phyloP scores from a whole-genome alignment of 2,797 vertebrate species.

The Enteromius argenteus region DNA sequence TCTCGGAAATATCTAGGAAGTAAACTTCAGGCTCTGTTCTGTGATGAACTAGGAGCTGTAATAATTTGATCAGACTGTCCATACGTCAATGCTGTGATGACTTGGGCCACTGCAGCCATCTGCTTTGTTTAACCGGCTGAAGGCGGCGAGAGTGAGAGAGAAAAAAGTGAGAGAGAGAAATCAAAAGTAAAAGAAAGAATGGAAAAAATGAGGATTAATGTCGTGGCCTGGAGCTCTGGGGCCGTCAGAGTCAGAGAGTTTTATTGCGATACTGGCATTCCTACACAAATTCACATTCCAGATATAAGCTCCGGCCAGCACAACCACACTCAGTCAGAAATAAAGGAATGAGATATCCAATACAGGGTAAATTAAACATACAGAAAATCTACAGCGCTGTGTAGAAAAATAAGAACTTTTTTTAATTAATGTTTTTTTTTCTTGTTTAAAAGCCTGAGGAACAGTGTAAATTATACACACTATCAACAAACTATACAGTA shows the following conservation, averaged over 20 bases:
- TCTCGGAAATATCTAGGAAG: constrained; percentile 1
- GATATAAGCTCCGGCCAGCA: constrained; percentile 2
- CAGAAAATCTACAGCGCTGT: not conserved
- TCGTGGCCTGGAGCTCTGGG: not conserved
- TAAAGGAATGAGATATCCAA: constrained; percentile 29
- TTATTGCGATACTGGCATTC: constrained; percentile 22
- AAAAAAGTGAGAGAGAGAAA: constrained; percentile 10
- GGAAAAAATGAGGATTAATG: constrained; percentile 44
- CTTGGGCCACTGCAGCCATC: constrained; percentile 66
- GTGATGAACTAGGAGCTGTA: constrained; percentile 15
- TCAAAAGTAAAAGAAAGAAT: constrained; percentile 42
- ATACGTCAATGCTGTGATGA: constrained; percentile 2
- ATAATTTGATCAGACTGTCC: constrained; percentile 35
- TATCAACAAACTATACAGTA: not conserved
- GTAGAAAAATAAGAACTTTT: not conserved
- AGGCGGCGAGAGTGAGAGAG: not conserved
- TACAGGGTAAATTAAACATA: not conserved
- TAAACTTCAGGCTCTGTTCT: constrained; percentile 6
- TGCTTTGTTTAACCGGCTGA: constrained; percentile 73
- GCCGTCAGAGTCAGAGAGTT: constrained; percentile 37
- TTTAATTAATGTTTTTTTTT: not conserved
- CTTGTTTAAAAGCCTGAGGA: not conserved
- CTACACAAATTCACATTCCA: constrained; percentile 39
- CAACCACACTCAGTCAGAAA: constrained; percentile 6
- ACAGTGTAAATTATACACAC: not conserved